Conservation (phyloP, 2,888 invertebrate genomes). For the Acrobasis suavella region DNA sequence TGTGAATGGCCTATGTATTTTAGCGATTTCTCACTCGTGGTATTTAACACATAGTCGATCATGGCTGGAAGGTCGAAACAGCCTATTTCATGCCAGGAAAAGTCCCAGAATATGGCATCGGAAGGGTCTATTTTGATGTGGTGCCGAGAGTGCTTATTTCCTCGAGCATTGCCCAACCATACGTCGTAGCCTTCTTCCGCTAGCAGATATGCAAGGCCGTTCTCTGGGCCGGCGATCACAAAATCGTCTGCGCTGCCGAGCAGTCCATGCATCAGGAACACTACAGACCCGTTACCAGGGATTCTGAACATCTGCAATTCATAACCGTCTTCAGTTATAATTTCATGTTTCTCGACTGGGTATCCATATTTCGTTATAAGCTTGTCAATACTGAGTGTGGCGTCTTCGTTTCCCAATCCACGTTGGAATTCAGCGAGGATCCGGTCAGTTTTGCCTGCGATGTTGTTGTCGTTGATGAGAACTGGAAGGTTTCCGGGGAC, state of each 20-base stretch:
- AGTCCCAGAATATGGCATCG: no score
- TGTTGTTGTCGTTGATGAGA: constrained; percentile 35
- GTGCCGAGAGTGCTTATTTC: constrained; percentile 63
- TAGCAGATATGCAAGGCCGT: constrained; percentile 68
- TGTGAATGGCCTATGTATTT: constrained; percentile 67
- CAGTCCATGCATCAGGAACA: constrained; percentile 84
- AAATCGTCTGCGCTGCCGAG: constrained; percentile 86
- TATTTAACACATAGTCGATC: constrained; percentile 65
- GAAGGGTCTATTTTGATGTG: constrained; percentile 45
- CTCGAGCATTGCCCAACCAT: constrained; percentile 73
- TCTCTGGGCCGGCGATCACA: constrained; percentile 84
- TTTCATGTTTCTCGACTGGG: constrained; percentile 59
- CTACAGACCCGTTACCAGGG: constrained; percentile 46
- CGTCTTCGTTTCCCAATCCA: constrained; percentile 37
- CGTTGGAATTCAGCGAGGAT: constrained; percentile 40
- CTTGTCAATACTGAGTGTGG: constrained; percentile 54
- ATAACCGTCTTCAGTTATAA: no score
- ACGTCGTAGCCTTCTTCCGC: constrained; percentile 71
- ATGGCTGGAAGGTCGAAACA: constrained; percentile 69
- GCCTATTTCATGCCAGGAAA: constrained; percentile 76
- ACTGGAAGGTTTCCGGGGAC: neutral
- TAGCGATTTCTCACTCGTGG: constrained; percentile 58
- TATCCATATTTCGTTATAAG: constrained; percentile 62
- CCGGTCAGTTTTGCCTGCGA: constrained; percentile 38
- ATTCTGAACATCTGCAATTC: no score